A percentile compares a stretch with the other conserved stretches of the same genome.
Conservation (phyloP, 2,113 vertebrate species). For the Cairina moschata region DNA sequence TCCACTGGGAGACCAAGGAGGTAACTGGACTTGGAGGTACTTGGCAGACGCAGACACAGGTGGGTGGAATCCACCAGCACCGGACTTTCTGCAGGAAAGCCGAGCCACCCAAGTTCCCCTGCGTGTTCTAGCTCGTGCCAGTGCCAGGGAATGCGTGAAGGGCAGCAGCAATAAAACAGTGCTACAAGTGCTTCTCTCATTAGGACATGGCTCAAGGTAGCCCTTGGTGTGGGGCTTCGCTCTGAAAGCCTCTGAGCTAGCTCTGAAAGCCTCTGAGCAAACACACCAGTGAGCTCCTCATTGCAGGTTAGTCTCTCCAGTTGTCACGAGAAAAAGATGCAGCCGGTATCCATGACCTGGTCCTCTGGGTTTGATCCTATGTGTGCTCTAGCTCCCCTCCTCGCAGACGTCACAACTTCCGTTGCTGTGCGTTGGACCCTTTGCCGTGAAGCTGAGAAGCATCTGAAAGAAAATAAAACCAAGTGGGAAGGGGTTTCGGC, state of each 20-base stretch:
- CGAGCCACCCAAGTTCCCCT: neutral
- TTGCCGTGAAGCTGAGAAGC: conserved; percentile 81
- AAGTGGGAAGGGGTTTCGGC: neutral
- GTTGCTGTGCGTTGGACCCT: conserved; percentile 76
- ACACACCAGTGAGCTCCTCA: neutral
- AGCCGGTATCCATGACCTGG: conserved; percentile 12
- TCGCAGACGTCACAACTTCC: conserved; percentile 78
- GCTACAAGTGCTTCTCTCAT: conserved; percentile 57
- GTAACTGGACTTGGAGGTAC: conserved; percentile 42
- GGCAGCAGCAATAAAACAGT: conserved; percentile 51
- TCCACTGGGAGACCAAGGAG: conserved; percentile 23
- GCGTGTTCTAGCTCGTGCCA: conserved; percentile 1
- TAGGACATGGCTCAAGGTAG: conserved; percentile 13
- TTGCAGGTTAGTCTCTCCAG: conserved; percentile 47
- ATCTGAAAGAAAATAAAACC: conserved; percentile 75
- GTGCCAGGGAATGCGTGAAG: conserved; percentile 19
- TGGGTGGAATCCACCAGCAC: neutral
- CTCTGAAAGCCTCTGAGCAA: neutral
- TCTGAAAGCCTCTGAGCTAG: conserved; percentile 8
- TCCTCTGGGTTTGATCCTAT: conserved; percentile 11
- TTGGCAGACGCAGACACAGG: conserved; percentile 2
- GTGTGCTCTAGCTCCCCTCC: conserved; percentile 39
- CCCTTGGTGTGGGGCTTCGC: neutral
- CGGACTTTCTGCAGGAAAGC: neutral
- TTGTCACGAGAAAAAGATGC: neutral